Evolutionary conservation across 2,888 invertebrate species (phyloP).

Genomic region (Pyrocoelia pectoralis): DNA sequence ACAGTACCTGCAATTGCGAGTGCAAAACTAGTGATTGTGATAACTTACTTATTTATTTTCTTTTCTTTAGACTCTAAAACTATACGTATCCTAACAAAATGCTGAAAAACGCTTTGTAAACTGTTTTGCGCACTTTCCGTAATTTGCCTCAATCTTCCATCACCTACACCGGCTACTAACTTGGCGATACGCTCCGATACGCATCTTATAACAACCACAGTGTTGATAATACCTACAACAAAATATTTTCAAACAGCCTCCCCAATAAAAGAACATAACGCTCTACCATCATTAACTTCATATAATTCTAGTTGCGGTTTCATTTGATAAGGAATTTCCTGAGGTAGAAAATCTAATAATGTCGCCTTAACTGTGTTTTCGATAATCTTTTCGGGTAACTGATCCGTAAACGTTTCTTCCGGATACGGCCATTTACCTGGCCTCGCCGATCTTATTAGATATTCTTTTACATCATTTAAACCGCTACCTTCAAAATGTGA

Average conservation of each 20-base stretch:
- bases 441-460: conserved; percentile 72
- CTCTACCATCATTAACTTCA: conserved; percentile 67
- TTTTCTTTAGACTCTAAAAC: conserved; percentile 42
- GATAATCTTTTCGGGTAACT: conserved; percentile 73
- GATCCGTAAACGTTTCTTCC: conserved; percentile 75
- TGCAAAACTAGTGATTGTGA: no score
- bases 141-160: conserved; percentile 75
- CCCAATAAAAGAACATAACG: no score
- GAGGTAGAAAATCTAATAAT: conserved; percentile 80
- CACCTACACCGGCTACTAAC: conserved; percentile 73
- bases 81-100: conserved; percentile 52
- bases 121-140: conserved; percentile 60
- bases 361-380: conserved; percentile 81
- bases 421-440: conserved; percentile 74
- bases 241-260: conserved; percentile 10
- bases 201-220: conserved; percentile 70
- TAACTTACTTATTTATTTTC: no score
- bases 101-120: conserved; percentile 55
- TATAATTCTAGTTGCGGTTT: conserved; percentile 72
- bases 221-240: conserved; percentile 62
- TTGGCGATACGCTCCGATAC: conserved; percentile 69
- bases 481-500: conserved; percentile 49
- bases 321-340: conserved; percentile 87
- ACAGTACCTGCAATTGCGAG: no score
- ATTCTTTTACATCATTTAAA: conserved; percentile 61